Evolutionary conservation across 2,888 invertebrate genomes (phyloP).

Genomic region (Nemotelus pantherinus): DNA sequence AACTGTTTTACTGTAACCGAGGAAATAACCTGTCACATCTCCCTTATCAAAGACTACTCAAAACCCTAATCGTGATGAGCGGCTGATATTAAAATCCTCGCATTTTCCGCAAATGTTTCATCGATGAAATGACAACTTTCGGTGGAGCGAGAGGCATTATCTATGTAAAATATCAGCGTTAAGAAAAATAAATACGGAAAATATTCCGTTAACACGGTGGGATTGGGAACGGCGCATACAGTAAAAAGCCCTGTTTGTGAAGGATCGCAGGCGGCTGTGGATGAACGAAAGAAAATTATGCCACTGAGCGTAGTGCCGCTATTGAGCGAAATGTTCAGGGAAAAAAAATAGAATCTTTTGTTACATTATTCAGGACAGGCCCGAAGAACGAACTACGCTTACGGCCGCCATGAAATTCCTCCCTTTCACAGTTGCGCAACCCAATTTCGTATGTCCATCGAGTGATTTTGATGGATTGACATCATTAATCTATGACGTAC

Average conservation of each 20-base stretch:
- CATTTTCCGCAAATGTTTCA: no score
- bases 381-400: conserved; percentile 25
- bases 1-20: no score
- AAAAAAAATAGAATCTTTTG: conserved; percentile 38
- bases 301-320: conserved; percentile 4
- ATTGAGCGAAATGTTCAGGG: conserved; percentile 19
- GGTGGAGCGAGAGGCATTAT: no score
- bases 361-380: conserved; percentile 40
- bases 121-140: no score
- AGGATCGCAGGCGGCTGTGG: conserved; percentile 10
- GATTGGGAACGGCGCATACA: no score
- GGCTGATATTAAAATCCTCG: no score
- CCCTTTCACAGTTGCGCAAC: conserved; percentile 46
- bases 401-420: conserved; percentile 39
- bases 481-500: conserved; percentile 67
- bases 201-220: not conserved
- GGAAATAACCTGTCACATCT: no score
- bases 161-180: not conserved
- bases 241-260: conserved; percentile 29
- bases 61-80: no score
- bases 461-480: conserved; percentile 65
- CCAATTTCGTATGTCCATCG: conserved; percentile 63
- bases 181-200: conserved; percentile 25
- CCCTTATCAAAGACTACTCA: no score
- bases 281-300: conserved; percentile 37